These are phyloP conservation scores for Tympanoctomys barrerae DNA, from an alignment of 2,797 vertebrate species.

Conservation along the genomic window DNA sequence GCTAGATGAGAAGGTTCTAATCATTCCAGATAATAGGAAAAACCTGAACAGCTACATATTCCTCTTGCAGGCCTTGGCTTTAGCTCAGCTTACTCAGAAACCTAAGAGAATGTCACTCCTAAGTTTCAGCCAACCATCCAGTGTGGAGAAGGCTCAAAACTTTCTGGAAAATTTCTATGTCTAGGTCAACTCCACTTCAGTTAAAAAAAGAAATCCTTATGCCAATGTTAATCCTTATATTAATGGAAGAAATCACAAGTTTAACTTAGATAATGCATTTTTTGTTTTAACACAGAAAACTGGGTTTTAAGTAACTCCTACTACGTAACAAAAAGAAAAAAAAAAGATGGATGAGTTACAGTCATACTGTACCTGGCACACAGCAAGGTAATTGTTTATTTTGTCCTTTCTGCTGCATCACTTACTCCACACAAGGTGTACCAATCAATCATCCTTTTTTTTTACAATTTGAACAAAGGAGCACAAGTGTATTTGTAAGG, in stretches of 20 bases:
- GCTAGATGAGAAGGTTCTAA: background rate
- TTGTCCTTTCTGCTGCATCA: slow-evolving; percentile 29
- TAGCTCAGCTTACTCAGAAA: slow-evolving; percentile 54
- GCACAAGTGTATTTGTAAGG: background rate
- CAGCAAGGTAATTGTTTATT: slow-evolving; percentile 14
- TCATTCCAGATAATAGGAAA: background rate
- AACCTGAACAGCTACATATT: background rate
- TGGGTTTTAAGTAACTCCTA: slow-evolving; percentile 28
- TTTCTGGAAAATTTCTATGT: slow-evolving; percentile 38
- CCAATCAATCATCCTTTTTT: background rate
- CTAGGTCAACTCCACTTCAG: slow-evolving; percentile 37
- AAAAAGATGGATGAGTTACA: slow-evolving; percentile 20
- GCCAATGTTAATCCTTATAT: background rate
- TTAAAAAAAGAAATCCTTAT: background rate
- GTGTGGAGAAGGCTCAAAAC: background rate
- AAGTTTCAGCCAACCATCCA: slow-evolving; percentile 24
- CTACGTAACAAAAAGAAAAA: background rate
- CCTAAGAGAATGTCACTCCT: background rate
- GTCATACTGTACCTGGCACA: slow-evolving; percentile 37
- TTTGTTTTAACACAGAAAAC: slow-evolving; percentile 39
- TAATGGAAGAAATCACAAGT: slow-evolving; percentile 59
- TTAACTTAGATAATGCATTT: slow-evolving; percentile 52
- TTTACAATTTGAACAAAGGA: slow-evolving; percentile 48
- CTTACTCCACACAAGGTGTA: background rate
- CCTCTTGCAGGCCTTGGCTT: background rate